These are phyloP conservation scores for Alviniconcha marisindica DNA, from an alignment of 1,140 invertebrate species.

Conservation along the genomic window DNA sequence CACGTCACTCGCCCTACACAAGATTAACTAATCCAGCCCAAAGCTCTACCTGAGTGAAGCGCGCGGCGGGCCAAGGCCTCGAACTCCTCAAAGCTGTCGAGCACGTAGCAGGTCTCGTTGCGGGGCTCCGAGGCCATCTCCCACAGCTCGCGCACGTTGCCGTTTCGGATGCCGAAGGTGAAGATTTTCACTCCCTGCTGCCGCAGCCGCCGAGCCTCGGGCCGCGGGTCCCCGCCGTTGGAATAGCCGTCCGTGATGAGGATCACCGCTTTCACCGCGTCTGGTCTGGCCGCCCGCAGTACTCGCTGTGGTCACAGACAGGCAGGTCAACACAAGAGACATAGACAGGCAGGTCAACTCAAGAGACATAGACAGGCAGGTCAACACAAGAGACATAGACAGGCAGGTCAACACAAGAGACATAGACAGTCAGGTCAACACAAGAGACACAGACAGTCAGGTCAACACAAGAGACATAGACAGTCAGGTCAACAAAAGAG, in stretches of 20 bases:
- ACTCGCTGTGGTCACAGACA: slow-evolving; percentile 77
- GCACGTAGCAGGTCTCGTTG: slow-evolving; percentile 82
- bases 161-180: slow-evolving; percentile 84
- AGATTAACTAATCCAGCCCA: no score
- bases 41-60: slow-evolving; percentile 81
- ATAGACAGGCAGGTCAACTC: no score
- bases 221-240: slow-evolving; percentile 83
- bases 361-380: no score
- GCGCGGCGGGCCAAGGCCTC: slow-evolving; percentile 83
- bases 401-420: no score
- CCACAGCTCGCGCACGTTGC: slow-evolving; percentile 82
- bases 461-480: no score
- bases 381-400: no score
- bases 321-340: no score
- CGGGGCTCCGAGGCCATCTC: slow-evolving; percentile 83
- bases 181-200: slow-evolving; percentile 80
- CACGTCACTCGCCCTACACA: no score
- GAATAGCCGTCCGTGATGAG: slow-evolving; percentile 86
- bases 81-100: slow-evolving; percentile 85
- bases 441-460: no score
- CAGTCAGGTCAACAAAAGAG: no score
- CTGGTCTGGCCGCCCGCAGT: slow-evolving; percentile 77
- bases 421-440: no score
- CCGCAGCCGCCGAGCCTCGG: slow-evolving; percentile 79
- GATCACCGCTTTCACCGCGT: slow-evolving; percentile 82